A percentile compares a stretch with the other conserved stretches of the same genome.
phyloP scores from a whole-genome alignment of 92 coral and sea anemone species.

The Phymanthus crucifer region DNA sequence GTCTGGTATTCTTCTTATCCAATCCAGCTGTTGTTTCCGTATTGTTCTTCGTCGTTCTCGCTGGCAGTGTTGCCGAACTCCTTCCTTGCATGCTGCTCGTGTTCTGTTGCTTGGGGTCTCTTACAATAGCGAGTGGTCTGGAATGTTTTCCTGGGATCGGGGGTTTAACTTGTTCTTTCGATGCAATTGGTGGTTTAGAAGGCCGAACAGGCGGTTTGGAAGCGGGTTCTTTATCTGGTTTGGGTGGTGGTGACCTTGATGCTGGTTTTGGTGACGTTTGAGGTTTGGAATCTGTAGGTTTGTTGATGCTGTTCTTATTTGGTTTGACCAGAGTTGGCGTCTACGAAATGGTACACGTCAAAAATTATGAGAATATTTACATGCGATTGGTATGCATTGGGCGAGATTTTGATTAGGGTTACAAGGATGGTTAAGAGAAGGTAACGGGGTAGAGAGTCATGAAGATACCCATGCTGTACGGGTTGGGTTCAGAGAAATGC shows the following conservation, averaged over 20 bases:
- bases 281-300: slow-evolving; percentile 3
- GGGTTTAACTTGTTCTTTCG: background rate
- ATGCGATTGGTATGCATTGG: too few species aligned
- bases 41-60: background rate
- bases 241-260: background rate
- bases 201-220: background rate
- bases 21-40: background rate
- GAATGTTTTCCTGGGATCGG: background rate
- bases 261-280: slow-evolving; percentile 17
- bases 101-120: slow-evolving; percentile 6
- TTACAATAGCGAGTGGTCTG: background rate
- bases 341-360: background rate
- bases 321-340: background rate
- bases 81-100: slow-evolving; percentile 9
- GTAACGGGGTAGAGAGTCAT: too few species aligned
- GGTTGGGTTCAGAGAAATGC: too few species aligned
- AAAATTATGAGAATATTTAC: too few species aligned
- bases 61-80: slow-evolving; percentile 16
- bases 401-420: too few species aligned
- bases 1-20: slow-evolving; percentile 4
- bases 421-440: too few species aligned
- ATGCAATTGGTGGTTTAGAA: background rate
- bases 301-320: background rate
- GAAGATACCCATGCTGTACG: too few species aligned
- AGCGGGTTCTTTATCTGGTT: background rate